Percentiles rank a stretch among this genome's conserved stretches.
Conservation (phyloP, 2,888 invertebrate species). For the Athalia rosae region DNA sequence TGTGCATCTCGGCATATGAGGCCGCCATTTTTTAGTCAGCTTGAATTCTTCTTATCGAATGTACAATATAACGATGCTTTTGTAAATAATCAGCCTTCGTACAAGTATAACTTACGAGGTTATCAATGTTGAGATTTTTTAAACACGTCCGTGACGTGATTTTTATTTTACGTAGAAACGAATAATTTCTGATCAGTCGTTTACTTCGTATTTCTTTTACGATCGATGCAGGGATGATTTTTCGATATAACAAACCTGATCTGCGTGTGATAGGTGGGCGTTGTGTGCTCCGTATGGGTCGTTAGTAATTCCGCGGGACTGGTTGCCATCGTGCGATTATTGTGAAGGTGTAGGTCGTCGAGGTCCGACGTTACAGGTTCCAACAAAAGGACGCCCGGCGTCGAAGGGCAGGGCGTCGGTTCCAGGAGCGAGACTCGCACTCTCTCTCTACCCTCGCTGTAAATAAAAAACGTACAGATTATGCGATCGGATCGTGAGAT, state of each 20-base stretch:
- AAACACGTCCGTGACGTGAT: too few relatives aligned
- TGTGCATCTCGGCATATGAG: too few relatives aligned
- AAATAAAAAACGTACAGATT: constrained; percentile 45
- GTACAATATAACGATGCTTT: too few relatives aligned
- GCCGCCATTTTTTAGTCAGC: too few relatives aligned
- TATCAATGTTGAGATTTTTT: too few relatives aligned
- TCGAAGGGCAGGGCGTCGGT: constrained; percentile 69
- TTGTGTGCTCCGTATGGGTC: constrained; percentile 71
- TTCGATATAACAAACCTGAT: constrained; percentile 63
- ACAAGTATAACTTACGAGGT: too few relatives aligned
- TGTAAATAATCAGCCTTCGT: too few relatives aligned
- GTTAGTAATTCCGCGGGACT: constrained; percentile 70
- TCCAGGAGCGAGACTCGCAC: constrained; percentile 71
- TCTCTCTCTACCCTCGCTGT: constrained; percentile 71
- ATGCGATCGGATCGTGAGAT: not conserved
- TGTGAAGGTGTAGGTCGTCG: constrained; percentile 55
- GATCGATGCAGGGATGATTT: not conserved
- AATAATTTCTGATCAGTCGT: not conserved
- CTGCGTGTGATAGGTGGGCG: constrained; percentile 70
- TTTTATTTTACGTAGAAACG: too few relatives aligned
- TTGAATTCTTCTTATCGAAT: too few relatives aligned
- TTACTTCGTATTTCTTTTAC: not conserved
- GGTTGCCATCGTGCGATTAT: constrained; percentile 63
- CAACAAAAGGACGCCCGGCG: constrained; percentile 70
- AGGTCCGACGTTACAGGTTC: constrained; percentile 63